Conservation (phyloP, 2,888 invertebrate genomes). For the Lycaena phlaeas region DNA sequence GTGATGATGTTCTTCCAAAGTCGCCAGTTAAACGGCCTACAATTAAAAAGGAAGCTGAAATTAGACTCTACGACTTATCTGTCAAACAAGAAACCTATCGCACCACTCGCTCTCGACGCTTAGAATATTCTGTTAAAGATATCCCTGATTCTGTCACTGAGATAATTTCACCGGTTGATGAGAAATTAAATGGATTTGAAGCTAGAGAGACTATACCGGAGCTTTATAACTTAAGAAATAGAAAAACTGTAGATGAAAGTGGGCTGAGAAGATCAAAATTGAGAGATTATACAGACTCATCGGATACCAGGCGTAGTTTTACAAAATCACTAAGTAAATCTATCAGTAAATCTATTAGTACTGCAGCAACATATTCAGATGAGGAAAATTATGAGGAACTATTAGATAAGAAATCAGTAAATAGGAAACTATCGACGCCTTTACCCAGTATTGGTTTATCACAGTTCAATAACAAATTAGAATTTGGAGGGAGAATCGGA, state of each 20-base stretch:
- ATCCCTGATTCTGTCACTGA: slow-evolving; percentile 26
- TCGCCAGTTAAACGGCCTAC: slow-evolving; percentile 48
- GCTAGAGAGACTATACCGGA: slow-evolving; percentile 29
- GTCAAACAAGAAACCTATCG: slow-evolving; percentile 36
- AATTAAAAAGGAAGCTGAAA: slow-evolving; percentile 34
- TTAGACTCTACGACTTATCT: slow-evolving; percentile 35
- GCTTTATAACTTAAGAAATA: slow-evolving; percentile 39
- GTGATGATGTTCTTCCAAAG: slow-evolving; percentile 26
- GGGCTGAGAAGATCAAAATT: slow-evolving; percentile 44
- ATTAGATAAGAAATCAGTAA: slow-evolving; percentile 33
- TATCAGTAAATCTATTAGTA: slow-evolving; percentile 46
- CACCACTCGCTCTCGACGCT: slow-evolving; percentile 41
- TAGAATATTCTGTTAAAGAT: slow-evolving; percentile 51
- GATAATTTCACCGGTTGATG: slow-evolving; percentile 28
- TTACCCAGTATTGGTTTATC: slow-evolving; percentile 37
- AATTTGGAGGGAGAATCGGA: slow-evolving; percentile 56
- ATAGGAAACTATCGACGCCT: slow-evolving; percentile 57
- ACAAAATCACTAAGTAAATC: slow-evolving; percentile 53
- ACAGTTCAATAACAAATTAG: slow-evolving; percentile 38
- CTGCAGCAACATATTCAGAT: slow-evolving; percentile 39
- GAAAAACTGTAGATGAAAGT: slow-evolving; percentile 41
- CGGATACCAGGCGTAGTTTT: slow-evolving; percentile 44
- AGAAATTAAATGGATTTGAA: slow-evolving; percentile 42
- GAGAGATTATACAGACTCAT: slow-evolving; percentile 38
- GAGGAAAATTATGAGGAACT: slow-evolving; percentile 50